A percentile compares a stretch with the other conserved stretches of the same genome.
These are phyloP conservation scores for Napeogenes sylphis DNA, from an alignment of 2,888 invertebrate species.

Conservation along the genomic window DNA sequence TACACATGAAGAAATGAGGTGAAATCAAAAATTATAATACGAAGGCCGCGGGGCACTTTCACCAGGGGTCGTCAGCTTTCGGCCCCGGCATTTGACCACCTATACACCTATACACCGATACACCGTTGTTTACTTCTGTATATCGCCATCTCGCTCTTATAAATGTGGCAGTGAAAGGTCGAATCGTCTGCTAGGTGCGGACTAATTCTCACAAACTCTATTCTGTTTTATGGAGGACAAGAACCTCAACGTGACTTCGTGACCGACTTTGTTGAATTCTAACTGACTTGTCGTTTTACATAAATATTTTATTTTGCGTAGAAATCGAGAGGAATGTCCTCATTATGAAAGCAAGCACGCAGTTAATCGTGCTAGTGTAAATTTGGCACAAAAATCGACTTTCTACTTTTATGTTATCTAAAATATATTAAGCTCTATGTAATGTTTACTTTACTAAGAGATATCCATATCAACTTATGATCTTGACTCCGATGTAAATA, in stretches of 20 bases:
- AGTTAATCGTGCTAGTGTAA: constrained; percentile 4
- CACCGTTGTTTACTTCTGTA: constrained; percentile 32
- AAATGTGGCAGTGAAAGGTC: constrained; percentile 56
- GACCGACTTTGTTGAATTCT: constrained; percentile 34
- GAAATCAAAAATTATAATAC: constrained; percentile 37
- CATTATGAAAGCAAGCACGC: background rate
- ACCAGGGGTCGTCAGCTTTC: constrained; percentile 66
- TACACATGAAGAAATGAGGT: constrained; percentile 34
- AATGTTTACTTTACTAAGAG: no score
- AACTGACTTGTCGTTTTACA: constrained; percentile 13
- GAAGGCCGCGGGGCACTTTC: constrained; percentile 60
- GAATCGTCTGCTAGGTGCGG: constrained; percentile 45
- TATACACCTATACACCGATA: constrained; percentile 26
- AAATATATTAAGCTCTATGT: constrained; percentile 4
- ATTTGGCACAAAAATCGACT: constrained; percentile 12
- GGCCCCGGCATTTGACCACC: constrained; percentile 38
- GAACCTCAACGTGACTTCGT: constrained; percentile 51
- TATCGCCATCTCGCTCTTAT: constrained; percentile 51
- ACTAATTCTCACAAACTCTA: constrained; percentile 64
- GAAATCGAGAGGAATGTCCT: background rate
- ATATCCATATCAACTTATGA: no score
- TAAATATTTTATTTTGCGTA: background rate
- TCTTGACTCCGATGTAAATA: no score
- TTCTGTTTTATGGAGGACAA: constrained; percentile 54
- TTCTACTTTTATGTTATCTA: constrained; percentile 15